phyloP scores from a whole-genome alignment of 2,888 invertebrate species.

The Pedicia rivosa region DNA sequence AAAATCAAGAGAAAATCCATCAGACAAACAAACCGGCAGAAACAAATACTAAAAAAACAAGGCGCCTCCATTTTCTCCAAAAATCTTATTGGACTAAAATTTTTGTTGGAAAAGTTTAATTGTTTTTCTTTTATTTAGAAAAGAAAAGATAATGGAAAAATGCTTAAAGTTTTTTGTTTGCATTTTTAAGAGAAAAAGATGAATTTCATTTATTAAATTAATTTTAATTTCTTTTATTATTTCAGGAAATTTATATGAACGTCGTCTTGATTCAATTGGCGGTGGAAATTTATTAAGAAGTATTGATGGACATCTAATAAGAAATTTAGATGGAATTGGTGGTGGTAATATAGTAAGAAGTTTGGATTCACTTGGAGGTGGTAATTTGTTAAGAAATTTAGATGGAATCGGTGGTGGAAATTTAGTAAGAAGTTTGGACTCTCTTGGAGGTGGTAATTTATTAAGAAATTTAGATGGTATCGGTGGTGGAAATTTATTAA shows the following conservation, averaged over 20 bases:
- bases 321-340: constrained; percentile 11
- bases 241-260: constrained; percentile 4
- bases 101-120: no score
- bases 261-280: constrained; percentile 7
- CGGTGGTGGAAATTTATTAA: constrained; percentile 9
- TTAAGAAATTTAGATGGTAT: constrained; percentile 5
- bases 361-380: constrained; percentile 5
- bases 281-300: constrained; percentile 6
- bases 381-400: constrained; percentile 7
- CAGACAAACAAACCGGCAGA: no score
- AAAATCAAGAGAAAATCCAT: no score
- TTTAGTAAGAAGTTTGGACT: constrained; percentile 7
- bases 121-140: no score
- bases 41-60: no score
- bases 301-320: constrained; percentile 4
- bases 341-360: constrained; percentile 10
- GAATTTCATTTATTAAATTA: no score
- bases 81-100: no score
- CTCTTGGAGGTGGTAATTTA: constrained; percentile 2
- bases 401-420: constrained; percentile 11
- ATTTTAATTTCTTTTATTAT: no score
- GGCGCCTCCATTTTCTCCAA: no score
- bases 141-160: no score
- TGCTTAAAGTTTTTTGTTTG: no score
- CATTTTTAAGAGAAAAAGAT: no score